phyloP scores from a whole-genome alignment of 2,113 vertebrate species.

The Meriones unguiculatus region DNA sequence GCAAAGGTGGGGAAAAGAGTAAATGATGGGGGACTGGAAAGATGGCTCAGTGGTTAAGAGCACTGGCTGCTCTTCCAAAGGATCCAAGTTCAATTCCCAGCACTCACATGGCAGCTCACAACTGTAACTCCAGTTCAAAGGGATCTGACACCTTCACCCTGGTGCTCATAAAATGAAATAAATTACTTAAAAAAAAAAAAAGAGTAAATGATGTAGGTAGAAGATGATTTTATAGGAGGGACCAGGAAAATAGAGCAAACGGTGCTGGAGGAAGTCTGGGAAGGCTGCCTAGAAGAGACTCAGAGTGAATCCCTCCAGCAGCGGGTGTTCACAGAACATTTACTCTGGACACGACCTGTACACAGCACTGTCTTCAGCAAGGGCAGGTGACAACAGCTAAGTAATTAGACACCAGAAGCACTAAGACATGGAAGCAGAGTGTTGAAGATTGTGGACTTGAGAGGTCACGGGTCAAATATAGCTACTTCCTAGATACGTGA shows the following conservation, averaged over 20 bases:
- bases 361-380: not conserved
- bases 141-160: no score
- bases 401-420: not conserved
- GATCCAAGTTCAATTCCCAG: no score
- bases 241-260: not conserved
- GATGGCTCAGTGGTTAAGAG: no score
- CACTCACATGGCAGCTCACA: no score
- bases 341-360: not conserved
- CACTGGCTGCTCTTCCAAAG: no score
- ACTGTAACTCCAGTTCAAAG: no score
- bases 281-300: constrained; percentile 25
- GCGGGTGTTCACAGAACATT: not conserved
- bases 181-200: not conserved
- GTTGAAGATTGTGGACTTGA: not conserved
- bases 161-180: no score
- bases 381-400: not conserved
- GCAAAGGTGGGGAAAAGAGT: not conserved
- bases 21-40: not conserved
- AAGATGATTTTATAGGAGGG: not conserved
- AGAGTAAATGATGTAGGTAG: not conserved
- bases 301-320: not conserved
- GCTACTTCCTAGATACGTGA: not conserved
- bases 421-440: not conserved
- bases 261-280: not conserved
- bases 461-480: not conserved